A percentile compares a stretch with the other conserved stretches of the same genome.
Evolutionary conservation across 30 jellyfish, hydroid and myxozoan genomes (phyloP).

Genomic region (Chironex yamaguchii): DNA sequence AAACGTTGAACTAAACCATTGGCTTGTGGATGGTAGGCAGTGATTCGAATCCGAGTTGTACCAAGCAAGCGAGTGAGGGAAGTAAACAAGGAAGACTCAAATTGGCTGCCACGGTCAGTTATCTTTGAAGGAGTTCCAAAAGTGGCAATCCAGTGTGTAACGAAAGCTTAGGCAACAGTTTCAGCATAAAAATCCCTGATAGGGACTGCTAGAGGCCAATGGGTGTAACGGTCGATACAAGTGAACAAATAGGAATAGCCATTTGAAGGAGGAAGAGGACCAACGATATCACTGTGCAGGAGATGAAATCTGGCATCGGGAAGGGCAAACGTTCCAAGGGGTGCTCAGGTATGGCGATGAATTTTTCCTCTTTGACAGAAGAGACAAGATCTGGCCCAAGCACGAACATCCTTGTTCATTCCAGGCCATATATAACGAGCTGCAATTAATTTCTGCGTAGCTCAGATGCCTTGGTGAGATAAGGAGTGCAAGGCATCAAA

Average conservation of each 20-base stretch:
- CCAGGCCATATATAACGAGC: constrained; percentile 55
- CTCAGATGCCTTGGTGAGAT: constrained; percentile 56
- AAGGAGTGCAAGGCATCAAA: constrained; percentile 26
- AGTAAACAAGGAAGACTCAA: constrained; percentile 21
- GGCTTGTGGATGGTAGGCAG: constrained; percentile 61
- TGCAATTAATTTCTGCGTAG: constrained; percentile 23
- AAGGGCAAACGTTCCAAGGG: constrained; percentile 26
- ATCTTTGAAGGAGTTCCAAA: constrained; percentile 33
- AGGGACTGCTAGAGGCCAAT: constrained; percentile 56
- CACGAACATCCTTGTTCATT: constrained; percentile 23
- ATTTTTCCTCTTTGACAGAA: constrained; percentile 40
- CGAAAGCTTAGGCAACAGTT: constrained; percentile 13
- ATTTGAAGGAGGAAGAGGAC: constrained; percentile 54
- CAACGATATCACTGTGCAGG: constrained; percentile 58
- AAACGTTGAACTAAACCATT: constrained; percentile 38
- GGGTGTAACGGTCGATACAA: constrained; percentile 54
- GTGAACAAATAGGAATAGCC: constrained; percentile 34
- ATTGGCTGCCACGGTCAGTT: constrained; percentile 50
- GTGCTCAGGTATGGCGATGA: constrained; percentile 48
- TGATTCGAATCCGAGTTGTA: constrained; percentile 36
- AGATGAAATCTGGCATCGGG: constrained; percentile 55
- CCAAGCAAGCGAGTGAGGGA: neutral
- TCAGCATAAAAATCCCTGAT: constrained; percentile 35
- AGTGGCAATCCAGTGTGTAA: constrained; percentile 4
- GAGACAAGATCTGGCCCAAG: constrained; percentile 38